Conservation (phyloP, 2,888 invertebrate genomes). For the Stegana nigrithorax region DNA sequence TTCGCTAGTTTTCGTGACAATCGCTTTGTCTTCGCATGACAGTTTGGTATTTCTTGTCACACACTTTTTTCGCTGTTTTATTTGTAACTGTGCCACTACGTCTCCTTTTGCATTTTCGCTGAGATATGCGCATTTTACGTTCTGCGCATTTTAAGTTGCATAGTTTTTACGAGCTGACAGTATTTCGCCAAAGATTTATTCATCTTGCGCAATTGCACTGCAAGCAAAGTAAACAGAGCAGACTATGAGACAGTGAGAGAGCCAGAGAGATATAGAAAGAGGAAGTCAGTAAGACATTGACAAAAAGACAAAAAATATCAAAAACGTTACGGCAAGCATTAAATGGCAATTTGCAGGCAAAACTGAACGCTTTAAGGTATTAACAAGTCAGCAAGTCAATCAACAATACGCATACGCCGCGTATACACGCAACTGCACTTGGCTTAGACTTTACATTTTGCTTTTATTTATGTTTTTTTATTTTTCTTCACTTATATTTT, state of each 20-base stretch:
- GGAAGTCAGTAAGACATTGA: too few species aligned
- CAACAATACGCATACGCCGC: constrained; percentile 49
- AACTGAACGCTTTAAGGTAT: constrained; percentile 13
- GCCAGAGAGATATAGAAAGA: too few species aligned
- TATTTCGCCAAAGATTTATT: constrained; percentile 12
- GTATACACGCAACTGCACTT: neutral
- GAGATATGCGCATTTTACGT: constrained; percentile 10
- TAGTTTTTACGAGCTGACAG: constrained; percentile 11
- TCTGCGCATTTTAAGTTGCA: constrained; percentile 15
- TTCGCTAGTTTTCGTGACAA: too few species aligned
- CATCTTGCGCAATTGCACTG: constrained; percentile 10
- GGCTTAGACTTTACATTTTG: neutral
- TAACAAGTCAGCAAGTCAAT: constrained; percentile 42
- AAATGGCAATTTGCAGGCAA: constrained; percentile 11
- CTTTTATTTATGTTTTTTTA: neutral
- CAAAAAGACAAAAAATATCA: too few species aligned
- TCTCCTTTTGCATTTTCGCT: neutral
- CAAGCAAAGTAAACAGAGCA: neutral
- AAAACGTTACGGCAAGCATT: too few species aligned
- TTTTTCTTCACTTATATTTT: neutral
- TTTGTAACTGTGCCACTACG: neutral
- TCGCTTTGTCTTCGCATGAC: constrained; percentile 13
- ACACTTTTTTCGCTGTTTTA: neutral
- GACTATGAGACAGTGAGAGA: too few species aligned
- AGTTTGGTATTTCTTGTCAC: neutral